These are phyloP conservation scores for Hydrotaea diabolus DNA, from an alignment of 2,888 invertebrate genomes.

Conservation along the genomic window DNA sequence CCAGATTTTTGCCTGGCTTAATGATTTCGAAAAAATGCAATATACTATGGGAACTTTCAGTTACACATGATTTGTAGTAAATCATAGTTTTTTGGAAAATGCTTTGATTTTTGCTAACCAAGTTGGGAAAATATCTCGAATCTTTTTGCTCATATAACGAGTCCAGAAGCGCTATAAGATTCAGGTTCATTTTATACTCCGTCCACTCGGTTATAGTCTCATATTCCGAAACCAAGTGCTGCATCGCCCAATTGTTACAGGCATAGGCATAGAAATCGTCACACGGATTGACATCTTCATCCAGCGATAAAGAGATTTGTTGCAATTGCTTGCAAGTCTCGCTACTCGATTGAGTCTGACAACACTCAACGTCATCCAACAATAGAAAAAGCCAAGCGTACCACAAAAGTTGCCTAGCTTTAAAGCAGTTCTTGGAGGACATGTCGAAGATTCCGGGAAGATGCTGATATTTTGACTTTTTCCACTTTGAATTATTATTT, in stretches of 20 bases:
- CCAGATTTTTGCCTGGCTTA: conserved; percentile 68
- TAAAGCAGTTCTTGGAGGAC: too few relatives aligned
- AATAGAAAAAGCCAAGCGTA: too few relatives aligned
- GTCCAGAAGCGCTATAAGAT: background rate
- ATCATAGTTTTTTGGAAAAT: conserved; percentile 63
- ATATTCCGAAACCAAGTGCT: conserved; percentile 70
- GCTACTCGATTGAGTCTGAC: too few relatives aligned
- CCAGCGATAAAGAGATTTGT: background rate
- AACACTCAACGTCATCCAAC: too few relatives aligned
- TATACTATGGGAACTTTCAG: conserved; percentile 37
- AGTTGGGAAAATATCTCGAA: background rate
- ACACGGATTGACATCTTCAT: conserved; percentile 69
- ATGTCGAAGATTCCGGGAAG: too few relatives aligned
- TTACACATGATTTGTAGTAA: conserved; percentile 72
- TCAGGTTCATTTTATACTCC: conserved; percentile 38
- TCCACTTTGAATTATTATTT: too few relatives aligned
- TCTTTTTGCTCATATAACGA: too few relatives aligned
- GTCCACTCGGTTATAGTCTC: conserved; percentile 69
- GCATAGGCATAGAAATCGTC: conserved; percentile 74
- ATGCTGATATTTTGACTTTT: too few relatives aligned
- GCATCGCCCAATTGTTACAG: conserved; percentile 74
- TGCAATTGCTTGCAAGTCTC: background rate
- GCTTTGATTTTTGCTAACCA: background rate
- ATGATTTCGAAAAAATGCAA: conserved; percentile 70
- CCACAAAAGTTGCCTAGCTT: too few relatives aligned